Base-by-base conservation (phyloP, 2,797 vertebrate genomes). In the Intellagama lesueurii region DNA sequence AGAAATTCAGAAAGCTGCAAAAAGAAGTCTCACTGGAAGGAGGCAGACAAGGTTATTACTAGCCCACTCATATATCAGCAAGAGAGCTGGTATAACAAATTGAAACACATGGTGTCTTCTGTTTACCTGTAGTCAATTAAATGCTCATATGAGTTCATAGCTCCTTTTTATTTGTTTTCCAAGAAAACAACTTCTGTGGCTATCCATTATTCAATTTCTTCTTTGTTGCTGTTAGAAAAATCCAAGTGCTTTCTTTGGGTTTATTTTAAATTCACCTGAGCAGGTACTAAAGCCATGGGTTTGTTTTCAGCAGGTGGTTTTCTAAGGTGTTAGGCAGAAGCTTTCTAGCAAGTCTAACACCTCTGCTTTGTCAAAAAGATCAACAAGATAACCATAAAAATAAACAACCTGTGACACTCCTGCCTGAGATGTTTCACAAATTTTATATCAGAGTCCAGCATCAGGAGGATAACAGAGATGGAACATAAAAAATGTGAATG, bases 361-460 rank as follows among this genome's bases (percentile, higher is more conserved):
- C 35, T 86, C 56, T 82, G 19, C 35, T 79, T 89, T 69, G 75
- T 83, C 68, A 73, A 56, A 86, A 83, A 89, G 80, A 87, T 75
- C 73, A 89, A 66, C 80, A 87, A 89, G 85, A 47, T 87, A 87
- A 64, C 19, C 56, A 52, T 83, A 87, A 87, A 87, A 89, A 87
- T 80, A 83, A 91, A 79, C 66, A 72, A 79, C 72, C 66, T 32
- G 40, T 83, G 87, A 83, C 52, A 77, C 26, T 78, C 64, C 35
- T 73, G 35, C 40, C 1, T 49, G n/a, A 90, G 81, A 47, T 64
- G 52, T 72, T 73, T 75, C 80, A 82, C 68, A 80, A 56, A 72
- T 88, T 83, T 87, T 85, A 66, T 47, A 83, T 40, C 49, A n/a
- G 52, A 75, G 7, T 80, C 49, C 16, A 72, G 30, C 8, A 22